Base-by-base conservation (phyloP, 2,113 vertebrate genomes). In the Uria lomvia region DNA sequence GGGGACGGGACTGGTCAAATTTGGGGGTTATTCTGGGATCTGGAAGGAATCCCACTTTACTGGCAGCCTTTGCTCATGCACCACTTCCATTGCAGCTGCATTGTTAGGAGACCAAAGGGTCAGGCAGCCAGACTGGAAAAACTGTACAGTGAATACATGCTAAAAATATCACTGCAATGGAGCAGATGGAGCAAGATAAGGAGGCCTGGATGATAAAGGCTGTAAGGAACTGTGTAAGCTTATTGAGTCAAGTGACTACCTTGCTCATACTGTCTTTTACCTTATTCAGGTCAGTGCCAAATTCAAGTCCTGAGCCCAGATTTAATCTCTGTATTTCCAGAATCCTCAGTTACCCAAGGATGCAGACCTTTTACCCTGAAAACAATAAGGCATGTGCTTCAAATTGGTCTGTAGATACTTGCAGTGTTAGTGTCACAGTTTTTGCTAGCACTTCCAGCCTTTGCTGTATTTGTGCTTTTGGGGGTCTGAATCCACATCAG, bases 101-200 rank as follows among this genome's bases (percentile, higher is more conserved):
- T 82, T 94, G 92, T 97, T 91, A 65, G 11, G 86, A 91, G 88
- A 95, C 80, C 52, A 60, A 88, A 92, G 92, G 94, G 88, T 89
- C 77, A 84, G 70, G 76, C 92, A 88, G 94, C n/a, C 90, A 92
- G 92, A 77, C 96, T 96, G 96, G 92, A 96, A 97, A 97, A 94
- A 89, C 75, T 90, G 72, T 65, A 82, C 80, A 34, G 58, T 91
- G 80, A 94, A 89, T 81, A 30, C 29, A 23, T 38, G 76, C 94
- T 96, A 97, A 97, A 96, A 97, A 94, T 97, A 97, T 68, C 88
- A 10, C 73, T 79, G 92, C 62, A 78, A 79, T 88, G 66, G 86
- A 92, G 95, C 83, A 97, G 95, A 97, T 96, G 84, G 86, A 94
- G 80, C 77, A 82, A 89, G 94, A 94, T 91, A 94, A 93, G 86